phyloP scores from a whole-genome alignment of 2,113 vertebrate species.

The Paradoxurus hermaphroditus region DNA sequence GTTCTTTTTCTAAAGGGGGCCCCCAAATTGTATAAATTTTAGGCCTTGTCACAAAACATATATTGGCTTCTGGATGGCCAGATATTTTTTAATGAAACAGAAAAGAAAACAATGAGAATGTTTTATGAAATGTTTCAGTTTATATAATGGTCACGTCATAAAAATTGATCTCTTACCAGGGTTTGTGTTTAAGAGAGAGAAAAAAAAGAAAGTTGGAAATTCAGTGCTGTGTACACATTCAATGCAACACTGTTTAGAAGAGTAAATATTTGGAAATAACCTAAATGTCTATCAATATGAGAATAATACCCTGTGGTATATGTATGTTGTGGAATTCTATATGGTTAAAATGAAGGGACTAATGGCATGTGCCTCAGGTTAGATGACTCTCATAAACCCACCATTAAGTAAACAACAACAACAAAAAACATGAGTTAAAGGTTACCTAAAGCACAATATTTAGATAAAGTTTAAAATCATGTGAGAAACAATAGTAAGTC shows the following conservation, averaged over 20 bases:
- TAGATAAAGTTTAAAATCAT: conserved; percentile 12
- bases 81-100: background rate
- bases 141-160: background rate
- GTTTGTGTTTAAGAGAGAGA: background rate
- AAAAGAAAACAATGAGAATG: conserved; percentile 5
- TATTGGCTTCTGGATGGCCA: background rate
- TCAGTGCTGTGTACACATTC: background rate
- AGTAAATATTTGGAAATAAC: conserved; percentile 1
- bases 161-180: conserved; percentile 3
- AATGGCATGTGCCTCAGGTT: background rate
- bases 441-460: background rate
- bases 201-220: background rate
- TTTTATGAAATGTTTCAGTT: background rate
- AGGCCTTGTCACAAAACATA: background rate
- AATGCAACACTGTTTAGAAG: background rate
- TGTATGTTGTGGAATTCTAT: background rate
- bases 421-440: background rate
- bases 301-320: background rate
- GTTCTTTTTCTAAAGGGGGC: background rate
- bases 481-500: background rate
- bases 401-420: background rate
- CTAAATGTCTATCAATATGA: background rate
- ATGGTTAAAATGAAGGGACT: background rate
- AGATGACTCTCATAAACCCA: background rate
- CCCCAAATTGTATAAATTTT: background rate